Base-by-base conservation (phyloP, 2,797 vertebrate genomes). In the Microctenopoma lineatum region DNA sequence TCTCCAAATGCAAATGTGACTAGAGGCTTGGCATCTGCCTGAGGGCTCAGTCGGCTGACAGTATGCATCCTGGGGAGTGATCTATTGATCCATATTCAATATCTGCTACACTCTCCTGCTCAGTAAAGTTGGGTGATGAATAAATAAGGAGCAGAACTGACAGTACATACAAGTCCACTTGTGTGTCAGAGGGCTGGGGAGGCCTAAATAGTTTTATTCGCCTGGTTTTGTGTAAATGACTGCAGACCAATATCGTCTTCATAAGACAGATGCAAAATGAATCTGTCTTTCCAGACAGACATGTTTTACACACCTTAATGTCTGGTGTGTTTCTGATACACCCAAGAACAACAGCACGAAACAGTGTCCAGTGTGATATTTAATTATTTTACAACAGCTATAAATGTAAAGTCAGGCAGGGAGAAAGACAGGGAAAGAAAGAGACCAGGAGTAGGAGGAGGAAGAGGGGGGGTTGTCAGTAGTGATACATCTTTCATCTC, bases 71-170 rank as follows among this genome's bases (percentile, higher is more conserved):
- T 85, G 89, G 84, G 88, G 92, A 90, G 90, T 90, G 87, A 88
- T 88, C 88, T 89, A 93, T 91, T 90, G 90, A 93, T 92, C 86
- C 89, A 92, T 92, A 91, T 91, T 92, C 86, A 90, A 90, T 90
- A 91, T 92, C 79, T 92, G 85, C 89, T 82, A 71, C 87, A 84
- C 84, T 90, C 80, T 77, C 81, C 73, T 75, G 89, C 87, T 87
- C 86, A 80, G 79, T 83, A 87, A 92, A 91, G 89, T 92, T 91
- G 84, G 80, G 71, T 83, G 77, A 89, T 79, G 87, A 90, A 92
- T 92, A 90, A 90, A 90, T 91, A 79, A 91, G 83, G 59, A 80
- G 83, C 73, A 81, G 66, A 85, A 87, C 88, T 89, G 87, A 89
- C 87, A 89, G 84, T 66, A 84, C 82, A 73, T 82, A 55, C 74